Percentiles rank a stretch among this genome's conserved stretches.
These are phyloP conservation scores for Typhlichthys subterraneus DNA, from an alignment of 2,797 vertebrate genomes.

Conservation along the genomic window DNA sequence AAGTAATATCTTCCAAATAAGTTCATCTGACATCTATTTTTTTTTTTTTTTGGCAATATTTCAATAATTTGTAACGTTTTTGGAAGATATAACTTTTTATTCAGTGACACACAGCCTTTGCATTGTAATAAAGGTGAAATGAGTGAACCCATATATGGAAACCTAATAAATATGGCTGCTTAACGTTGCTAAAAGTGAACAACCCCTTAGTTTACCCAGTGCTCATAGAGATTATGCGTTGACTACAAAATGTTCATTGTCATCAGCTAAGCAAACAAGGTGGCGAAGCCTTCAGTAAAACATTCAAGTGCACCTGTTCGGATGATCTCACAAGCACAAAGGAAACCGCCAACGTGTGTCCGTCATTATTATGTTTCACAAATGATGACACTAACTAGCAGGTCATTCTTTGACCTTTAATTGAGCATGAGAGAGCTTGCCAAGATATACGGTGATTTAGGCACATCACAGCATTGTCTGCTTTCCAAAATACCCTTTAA, in stretches of 20 bases:
- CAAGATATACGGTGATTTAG: background rate
- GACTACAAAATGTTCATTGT: slow-evolving; percentile 41
- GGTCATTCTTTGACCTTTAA: slow-evolving; percentile 12
- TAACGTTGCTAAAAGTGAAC: background rate
- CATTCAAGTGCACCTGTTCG: slow-evolving; percentile 32
- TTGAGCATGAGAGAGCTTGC: slow-evolving; percentile 3
- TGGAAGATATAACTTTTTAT: too few species aligned
- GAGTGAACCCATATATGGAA: too few species aligned
- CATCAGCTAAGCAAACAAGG: slow-evolving; percentile 25
- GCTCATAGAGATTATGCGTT: slow-evolving; percentile 31
- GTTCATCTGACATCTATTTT: too few species aligned
- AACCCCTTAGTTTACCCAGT: slow-evolving; percentile 13
- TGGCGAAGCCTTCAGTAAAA: slow-evolving; percentile 17
- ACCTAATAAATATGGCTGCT: too few species aligned
- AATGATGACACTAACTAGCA: slow-evolving; percentile 8
- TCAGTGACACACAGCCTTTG: too few species aligned
- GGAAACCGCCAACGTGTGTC: slow-evolving; percentile 46
- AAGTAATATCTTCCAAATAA: too few species aligned
- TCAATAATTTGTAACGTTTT: too few species aligned
- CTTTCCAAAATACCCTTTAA: slow-evolving; percentile 11
- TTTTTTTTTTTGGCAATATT: too few species aligned
- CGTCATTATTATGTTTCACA: slow-evolving; percentile 36
- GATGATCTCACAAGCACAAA: slow-evolving; percentile 41
- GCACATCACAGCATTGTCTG: background rate
- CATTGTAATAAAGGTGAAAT: too few species aligned